Conservation (phyloP, 2,888 invertebrate species). For the Zele albiditarsus region DNA sequence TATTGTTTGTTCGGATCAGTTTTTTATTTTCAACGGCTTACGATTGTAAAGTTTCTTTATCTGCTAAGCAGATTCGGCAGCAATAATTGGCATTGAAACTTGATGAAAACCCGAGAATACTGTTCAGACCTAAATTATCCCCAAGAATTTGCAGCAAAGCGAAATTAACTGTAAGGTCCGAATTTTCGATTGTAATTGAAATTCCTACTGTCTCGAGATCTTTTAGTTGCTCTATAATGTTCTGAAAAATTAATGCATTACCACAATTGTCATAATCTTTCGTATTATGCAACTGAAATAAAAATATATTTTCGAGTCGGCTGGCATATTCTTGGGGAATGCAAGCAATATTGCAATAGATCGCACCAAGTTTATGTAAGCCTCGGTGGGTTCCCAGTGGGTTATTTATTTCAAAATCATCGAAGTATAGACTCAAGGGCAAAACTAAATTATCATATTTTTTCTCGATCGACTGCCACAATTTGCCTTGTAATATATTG, state of each 20-base stretch:
- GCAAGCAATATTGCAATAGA: conserved; percentile 44
- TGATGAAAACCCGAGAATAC: conserved; percentile 41
- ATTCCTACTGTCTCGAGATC: conserved; percentile 45
- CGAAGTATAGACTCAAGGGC: conserved; percentile 48
- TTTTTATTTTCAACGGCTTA: conserved; percentile 31
- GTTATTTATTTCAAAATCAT: conserved; percentile 52
- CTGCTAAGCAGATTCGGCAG: conserved; percentile 40
- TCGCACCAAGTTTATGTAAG: conserved; percentile 47
- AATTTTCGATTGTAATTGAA: conserved; percentile 29
- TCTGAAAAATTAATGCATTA: conserved; percentile 39
- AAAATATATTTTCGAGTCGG: conserved; percentile 46
- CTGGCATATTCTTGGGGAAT: conserved; percentile 46
- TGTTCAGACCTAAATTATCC: conserved; percentile 48
- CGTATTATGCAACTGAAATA: conserved; percentile 42
- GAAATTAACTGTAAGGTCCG: conserved; percentile 39
- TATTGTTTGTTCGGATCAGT: conserved; percentile 29
- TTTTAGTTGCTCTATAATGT: conserved; percentile 40
- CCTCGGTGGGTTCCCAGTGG: conserved; percentile 45
- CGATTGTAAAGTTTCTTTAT: conserved; percentile 26
- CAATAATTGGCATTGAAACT: conserved; percentile 45
- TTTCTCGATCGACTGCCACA: conserved; percentile 42
- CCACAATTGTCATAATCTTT: conserved; percentile 41
- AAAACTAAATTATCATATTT: conserved; percentile 40
- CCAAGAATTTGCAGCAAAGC: conserved; percentile 41
- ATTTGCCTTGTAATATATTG: conserved; percentile 26